A percentile compares a stretch with the other conserved stretches of the same genome.
phyloP scores from a whole-genome alignment of 2,888 invertebrate genomes.

The Actias luna region DNA sequence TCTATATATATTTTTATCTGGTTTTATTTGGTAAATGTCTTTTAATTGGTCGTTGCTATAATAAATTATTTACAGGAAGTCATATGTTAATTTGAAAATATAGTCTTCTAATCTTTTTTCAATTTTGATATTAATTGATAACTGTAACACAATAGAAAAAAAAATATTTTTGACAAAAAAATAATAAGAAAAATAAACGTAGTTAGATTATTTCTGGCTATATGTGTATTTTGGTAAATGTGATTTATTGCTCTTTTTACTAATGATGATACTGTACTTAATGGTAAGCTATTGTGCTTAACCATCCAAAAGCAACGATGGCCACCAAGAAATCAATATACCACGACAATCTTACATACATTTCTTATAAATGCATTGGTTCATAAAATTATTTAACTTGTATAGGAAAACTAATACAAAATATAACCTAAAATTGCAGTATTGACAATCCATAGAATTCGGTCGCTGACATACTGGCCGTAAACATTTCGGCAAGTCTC shows the following conservation, averaged over 20 bases:
- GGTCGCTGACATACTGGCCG: no score
- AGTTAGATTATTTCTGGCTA: neutral
- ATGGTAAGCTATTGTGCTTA: no score
- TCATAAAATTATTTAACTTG: no score
- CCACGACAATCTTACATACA: no score
- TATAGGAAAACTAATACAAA: no score
- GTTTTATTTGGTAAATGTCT: neutral
- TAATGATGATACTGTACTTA: neutral
- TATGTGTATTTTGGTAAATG: neutral
- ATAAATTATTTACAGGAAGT: neutral
- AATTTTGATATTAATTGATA: neutral
- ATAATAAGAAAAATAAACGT: no score
- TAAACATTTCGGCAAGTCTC: no score
- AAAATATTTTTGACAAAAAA: neutral
- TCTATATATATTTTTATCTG: neutral
- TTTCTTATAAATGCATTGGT: no score
- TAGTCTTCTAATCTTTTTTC: neutral
- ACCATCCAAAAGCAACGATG: no score
- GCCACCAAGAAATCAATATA: no score
- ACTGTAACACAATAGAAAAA: neutral
- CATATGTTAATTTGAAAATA: neutral
- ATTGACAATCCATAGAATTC: no score
- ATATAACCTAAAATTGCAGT: no score
- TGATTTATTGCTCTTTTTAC: neutral
- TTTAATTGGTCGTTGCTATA: neutral